phyloP scores from a whole-genome alignment of 2,888 invertebrate species.

The Heliconius hortense region DNA sequence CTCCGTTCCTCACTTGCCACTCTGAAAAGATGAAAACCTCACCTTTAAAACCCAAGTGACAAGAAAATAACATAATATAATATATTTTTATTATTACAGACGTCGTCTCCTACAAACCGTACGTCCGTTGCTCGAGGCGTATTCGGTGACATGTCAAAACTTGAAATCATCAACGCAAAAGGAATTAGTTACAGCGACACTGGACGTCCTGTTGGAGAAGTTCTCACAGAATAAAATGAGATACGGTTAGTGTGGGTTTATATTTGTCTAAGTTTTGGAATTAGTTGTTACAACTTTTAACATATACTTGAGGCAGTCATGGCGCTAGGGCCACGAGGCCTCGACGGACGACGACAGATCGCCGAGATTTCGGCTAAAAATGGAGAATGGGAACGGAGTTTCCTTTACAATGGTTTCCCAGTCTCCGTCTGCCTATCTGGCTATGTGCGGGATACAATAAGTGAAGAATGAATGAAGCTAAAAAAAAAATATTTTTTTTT shows the following conservation, averaged over 20 bases:
- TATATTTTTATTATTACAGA: conserved; percentile 54
- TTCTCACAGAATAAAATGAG: conserved; percentile 81
- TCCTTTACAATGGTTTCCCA: too few species aligned
- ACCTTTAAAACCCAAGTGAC: not conserved
- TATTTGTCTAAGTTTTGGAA: not conserved
- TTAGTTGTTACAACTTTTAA: not conserved
- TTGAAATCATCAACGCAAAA: conserved; percentile 82
- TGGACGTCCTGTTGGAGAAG: conserved; percentile 85
- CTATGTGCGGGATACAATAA: too few species aligned
- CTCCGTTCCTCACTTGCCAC: too few species aligned
- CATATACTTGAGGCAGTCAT: not conserved
- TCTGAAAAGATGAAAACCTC: too few species aligned
- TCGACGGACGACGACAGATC: too few species aligned
- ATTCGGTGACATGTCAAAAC: conserved; percentile 81
- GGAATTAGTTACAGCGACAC: conserved; percentile 84
- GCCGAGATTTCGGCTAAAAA: too few species aligned
- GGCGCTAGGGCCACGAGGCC: too few species aligned
- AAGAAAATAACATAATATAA: not conserved
- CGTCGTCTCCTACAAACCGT: conserved; percentile 82
- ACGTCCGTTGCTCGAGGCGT: conserved; percentile 88
- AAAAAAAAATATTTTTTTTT: not conserved
- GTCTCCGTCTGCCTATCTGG: too few species aligned
- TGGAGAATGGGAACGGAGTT: too few species aligned
- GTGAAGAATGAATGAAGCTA: not conserved
- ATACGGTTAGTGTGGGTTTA: conserved; percentile 79